A percentile compares a stretch with the other conserved stretches of the same genome.
Evolutionary conservation across 1,140 invertebrate genomes (phyloP).

Genomic region (Macrocentrus cingulum): DNA sequence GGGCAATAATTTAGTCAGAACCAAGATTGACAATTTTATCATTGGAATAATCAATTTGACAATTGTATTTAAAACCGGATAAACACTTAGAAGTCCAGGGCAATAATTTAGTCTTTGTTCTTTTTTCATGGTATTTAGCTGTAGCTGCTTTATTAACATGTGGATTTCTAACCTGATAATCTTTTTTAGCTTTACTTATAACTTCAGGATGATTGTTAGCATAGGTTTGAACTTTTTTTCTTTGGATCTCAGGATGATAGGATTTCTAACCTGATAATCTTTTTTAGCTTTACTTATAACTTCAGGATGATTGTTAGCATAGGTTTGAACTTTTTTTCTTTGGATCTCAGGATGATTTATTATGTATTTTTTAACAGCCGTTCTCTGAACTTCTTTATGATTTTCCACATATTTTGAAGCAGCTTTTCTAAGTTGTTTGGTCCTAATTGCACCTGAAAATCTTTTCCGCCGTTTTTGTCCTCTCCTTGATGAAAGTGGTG

Average conservation of each 20-base stretch:
- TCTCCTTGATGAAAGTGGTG: neutral
- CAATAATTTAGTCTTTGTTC: conserved; percentile 13
- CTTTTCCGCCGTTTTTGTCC: conserved; percentile 12
- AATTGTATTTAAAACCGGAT: conserved; percentile 13
- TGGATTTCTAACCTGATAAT: conserved; percentile 6
- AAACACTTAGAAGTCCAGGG: conserved; percentile 13
- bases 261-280: conserved; percentile 6
- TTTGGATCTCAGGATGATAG: no score
- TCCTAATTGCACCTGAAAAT: conserved; percentile 12
- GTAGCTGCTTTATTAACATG: neutral
- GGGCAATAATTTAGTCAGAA: conserved; percentile 12
- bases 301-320: neutral
- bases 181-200: neutral
- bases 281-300: neutral
- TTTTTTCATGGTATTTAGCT: conserved; percentile 10
- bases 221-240: no score
- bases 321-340: no score
- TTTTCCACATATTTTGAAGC: conserved; percentile 2
- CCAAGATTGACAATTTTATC: conserved; percentile 20
- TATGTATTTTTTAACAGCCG: no score
- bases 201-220: neutral
- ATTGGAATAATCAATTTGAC: conserved; percentile 15
- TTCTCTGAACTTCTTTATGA: no score
- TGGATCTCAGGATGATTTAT: no score
- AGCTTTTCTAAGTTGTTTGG: conserved; percentile 10